A percentile compares a stretch with the other conserved stretches of the same genome.
Conservation (phyloP, 2,888 invertebrate genomes). For the Oligia fasciuncula region DNA sequence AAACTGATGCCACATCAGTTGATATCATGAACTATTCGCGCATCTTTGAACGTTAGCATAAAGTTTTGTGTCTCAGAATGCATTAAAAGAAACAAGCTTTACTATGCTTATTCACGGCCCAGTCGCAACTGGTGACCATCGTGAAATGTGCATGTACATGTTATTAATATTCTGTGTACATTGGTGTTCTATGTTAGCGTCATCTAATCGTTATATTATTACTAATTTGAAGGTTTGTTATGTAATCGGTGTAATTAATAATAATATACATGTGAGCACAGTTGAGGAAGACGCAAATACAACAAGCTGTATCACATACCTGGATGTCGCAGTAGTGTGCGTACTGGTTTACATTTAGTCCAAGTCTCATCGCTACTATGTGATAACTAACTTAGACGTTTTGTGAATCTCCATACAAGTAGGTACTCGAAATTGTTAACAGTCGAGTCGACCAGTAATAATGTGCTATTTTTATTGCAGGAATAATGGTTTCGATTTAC, state of each 20-base stretch:
- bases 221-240: constrained; percentile 77
- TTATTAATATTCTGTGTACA: constrained; percentile 76
- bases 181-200: constrained; percentile 68
- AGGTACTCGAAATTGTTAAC: constrained; percentile 37
- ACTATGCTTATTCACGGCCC: constrained; percentile 27
- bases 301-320: constrained; percentile 86
- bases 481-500: constrained; percentile 40
- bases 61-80: constrained; percentile 28
- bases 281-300: constrained; percentile 88
- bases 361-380: constrained; percentile 71
- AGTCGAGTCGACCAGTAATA: constrained; percentile 19
- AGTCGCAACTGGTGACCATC: constrained; percentile 61
- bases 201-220: constrained; percentile 66
- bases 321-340: constrained; percentile 80
- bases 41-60: constrained; percentile 20
- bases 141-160: constrained; percentile 77
- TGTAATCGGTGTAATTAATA: constrained; percentile 74
- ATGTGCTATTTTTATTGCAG: constrained; percentile 56
- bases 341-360: constrained; percentile 89
- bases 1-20: constrained; percentile 30
- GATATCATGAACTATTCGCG: constrained; percentile 23
- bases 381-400: constrained; percentile 36
- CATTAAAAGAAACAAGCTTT: constrained; percentile 21
- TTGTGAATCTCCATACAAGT: constrained; percentile 22
- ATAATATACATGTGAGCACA: constrained; percentile 78